phyloP scores from a whole-genome alignment of 2,797 vertebrate species.

The Geotrypetes seraphini region DNA sequence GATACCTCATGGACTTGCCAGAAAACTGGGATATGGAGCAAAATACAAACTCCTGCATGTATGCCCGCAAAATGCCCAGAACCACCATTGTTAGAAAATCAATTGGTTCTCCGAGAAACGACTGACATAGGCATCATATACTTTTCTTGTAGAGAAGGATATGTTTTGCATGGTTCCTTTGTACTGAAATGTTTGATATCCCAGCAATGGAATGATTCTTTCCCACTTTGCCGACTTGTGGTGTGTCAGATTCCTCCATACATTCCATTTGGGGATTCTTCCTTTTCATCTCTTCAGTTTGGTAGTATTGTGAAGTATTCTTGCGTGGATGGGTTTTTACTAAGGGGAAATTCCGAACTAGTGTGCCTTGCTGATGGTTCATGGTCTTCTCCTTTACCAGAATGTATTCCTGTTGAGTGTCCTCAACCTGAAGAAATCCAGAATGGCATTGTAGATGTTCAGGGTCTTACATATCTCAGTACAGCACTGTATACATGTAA shows the following conservation, averaged over 20 bases:
- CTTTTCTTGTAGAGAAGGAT: conserved; percentile 84
- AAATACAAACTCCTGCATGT: conserved; percentile 64
- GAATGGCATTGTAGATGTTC: conserved; percentile 86
- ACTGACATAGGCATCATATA: conserved; percentile 70
- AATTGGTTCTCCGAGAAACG: conserved; percentile 71
- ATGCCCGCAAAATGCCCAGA: conserved; percentile 82
- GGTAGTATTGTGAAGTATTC: conserved; percentile 67
- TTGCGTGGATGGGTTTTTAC: conserved; percentile 83
- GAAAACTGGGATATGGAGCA: conserved; percentile 83
- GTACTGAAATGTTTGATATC: conserved; percentile 73
- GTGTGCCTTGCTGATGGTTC: conserved; percentile 68
- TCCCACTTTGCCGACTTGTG: conserved; percentile 80
- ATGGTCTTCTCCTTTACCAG: conserved; percentile 80
- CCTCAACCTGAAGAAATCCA: conserved; percentile 81
- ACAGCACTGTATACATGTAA: conserved; percentile 87
- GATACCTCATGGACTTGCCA: conserved; percentile 82
- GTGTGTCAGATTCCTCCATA: conserved; percentile 71
- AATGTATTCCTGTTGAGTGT: conserved; percentile 88
- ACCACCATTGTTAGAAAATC: conserved; percentile 78
- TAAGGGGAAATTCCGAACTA: conserved; percentile 57
- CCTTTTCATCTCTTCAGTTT: conserved; percentile 52
- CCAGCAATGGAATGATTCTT: conserved; percentile 87
- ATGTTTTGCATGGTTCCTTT: conserved; percentile 68
- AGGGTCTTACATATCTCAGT: conserved; percentile 92
- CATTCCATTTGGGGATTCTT: conserved; percentile 68